Evolutionary conservation across 2,797 vertebrate species (phyloP).

Genomic region (Agapornis canus): DNA sequence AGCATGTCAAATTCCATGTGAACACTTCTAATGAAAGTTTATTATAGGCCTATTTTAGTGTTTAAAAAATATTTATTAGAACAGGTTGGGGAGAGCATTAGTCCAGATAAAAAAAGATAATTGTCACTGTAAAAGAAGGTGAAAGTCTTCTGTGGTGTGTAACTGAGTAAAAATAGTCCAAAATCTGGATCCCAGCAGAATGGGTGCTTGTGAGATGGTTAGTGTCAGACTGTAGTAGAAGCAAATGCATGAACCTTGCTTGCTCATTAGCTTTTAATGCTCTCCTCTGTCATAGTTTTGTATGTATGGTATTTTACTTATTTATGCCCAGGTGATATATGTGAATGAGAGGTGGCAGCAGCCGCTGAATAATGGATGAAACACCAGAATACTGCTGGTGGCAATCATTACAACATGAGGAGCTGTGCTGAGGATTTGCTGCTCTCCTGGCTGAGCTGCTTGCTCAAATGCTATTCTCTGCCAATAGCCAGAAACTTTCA

Average conservation of each 20-base stretch:
- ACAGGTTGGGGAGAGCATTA: neutral
- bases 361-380: constrained; percentile 8
- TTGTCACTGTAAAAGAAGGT: neutral
- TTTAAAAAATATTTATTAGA: neutral
- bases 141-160: neutral
- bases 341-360: constrained; percentile 13
- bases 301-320: constrained; percentile 3
- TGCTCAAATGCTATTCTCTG: neutral
- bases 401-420: accelerated
- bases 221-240: neutral
- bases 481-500: constrained; percentile 2
- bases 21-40: neutral
- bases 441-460: neutral
- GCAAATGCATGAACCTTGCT: neutral
- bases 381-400: neutral
- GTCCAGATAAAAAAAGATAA: neutral
- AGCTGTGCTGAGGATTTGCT: neutral
- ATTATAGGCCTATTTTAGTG: neutral
- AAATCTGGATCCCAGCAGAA: neutral
- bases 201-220: neutral
- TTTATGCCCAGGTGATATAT: constrained; percentile 14
- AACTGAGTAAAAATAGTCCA: neutral
- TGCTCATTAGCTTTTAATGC: neutral
- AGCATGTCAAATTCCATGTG: accelerated
- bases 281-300: neutral